Conservation (phyloP, 1,140 invertebrate species). For the Babylonia areolata region DNA sequence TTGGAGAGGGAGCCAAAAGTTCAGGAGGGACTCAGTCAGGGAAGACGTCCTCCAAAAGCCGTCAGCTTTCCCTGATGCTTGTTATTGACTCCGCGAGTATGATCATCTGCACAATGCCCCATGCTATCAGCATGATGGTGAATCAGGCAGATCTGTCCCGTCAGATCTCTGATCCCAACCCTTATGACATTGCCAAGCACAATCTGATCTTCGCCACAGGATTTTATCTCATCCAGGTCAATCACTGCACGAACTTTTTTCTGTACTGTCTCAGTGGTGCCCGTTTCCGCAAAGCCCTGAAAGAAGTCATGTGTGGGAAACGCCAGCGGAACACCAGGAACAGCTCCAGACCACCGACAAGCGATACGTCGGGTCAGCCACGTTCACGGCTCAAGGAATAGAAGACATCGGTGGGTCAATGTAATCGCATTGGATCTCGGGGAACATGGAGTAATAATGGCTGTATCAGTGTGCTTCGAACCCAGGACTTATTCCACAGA, state of each 20-base stretch:
- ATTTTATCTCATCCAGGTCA: conserved; percentile 65
- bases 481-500: too few species aligned
- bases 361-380: too few species aligned
- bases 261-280: conserved; percentile 65
- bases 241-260: conserved; percentile 64
- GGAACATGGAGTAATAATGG: too few species aligned
- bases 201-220: conserved; percentile 51
- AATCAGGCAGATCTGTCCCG: conserved; percentile 13
- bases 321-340: too few species aligned
- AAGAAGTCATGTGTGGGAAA: too few species aligned
- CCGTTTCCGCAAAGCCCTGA: conserved; percentile 57
- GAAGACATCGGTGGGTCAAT: too few species aligned
- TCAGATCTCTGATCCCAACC: neutral
- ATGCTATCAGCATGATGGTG: conserved; percentile 50
- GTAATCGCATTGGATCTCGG: too few species aligned
- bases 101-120: conserved; percentile 62
- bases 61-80: conserved; percentile 63
- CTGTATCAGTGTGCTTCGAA: too few species aligned
- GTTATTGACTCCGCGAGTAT: conserved; percentile 61
- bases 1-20: neutral
- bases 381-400: too few species aligned
- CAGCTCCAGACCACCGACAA: too few species aligned
- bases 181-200: conserved; percentile 32
- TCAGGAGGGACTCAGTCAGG: neutral
- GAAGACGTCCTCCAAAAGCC: conserved; percentile 31